Evolutionary conservation across 2,888 invertebrate species (phyloP), one percentile per base, ranked within the genome.

Genomic region (Cordilura impudica): DNA sequence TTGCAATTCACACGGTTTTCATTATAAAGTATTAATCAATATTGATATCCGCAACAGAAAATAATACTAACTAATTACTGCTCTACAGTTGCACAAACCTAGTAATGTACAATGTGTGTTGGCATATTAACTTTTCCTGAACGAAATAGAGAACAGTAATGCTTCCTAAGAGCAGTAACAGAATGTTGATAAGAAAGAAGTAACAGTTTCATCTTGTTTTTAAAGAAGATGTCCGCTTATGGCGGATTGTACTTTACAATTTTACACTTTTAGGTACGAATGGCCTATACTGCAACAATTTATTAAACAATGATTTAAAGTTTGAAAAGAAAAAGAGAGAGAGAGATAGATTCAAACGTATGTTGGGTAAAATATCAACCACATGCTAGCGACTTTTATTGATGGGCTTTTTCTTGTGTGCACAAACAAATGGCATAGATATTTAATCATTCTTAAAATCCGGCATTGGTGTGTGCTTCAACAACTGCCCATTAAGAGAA

Each of bases 231-330:
- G n/a, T n/a, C n/a, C n/a, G n/a, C n/a, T n/a, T n/a, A n/a, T n/a
- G n/a, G n/a, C n/a, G n/a, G n/a, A n/a, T n/a, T n/a, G n/a, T n/a
- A n/a, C n/a, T n/a, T n/a, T 4, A 26, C 3, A 26, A 26, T 26
- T 26, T 26, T 39, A 39, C 35, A 39, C 31, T n/a, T n/a, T 39
- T 39, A 39, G 3, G 35, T 39, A 39, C n/a, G 35, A 29, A 39
- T 66, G 60, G 66, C 65, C 71, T 65, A 71, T 51, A 76, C 53
- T 60, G 51, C 43, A 65, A 71, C 65, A 66, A 71, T 66, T 71
- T 60, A 77, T 77, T 77, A 60, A 60, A 45, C 53, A 65, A 51
- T 35, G 12, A 66, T 71, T 60, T 23, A n/a, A 39, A 39, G 35
- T 39, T 39, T 39, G n/a, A 39, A 31, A 8, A 31, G 31, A 31